Base-by-base conservation (phyloP, 2,113 vertebrate species). In the Lophochroa leadbeateri region DNA sequence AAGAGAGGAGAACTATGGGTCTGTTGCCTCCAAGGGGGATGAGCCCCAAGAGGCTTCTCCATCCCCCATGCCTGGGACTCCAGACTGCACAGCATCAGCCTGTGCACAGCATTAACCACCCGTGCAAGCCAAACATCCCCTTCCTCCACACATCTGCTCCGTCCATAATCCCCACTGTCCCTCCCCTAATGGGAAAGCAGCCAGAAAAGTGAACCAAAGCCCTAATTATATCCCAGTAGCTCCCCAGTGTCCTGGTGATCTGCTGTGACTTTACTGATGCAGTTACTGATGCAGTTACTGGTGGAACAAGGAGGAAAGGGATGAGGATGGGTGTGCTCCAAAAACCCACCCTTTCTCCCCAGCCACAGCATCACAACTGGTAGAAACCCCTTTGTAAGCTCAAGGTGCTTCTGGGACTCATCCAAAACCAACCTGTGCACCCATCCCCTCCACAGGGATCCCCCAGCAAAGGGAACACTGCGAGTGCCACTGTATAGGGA, bases 111-210 rank as follows among this genome's bases (percentile, higher is more conserved):
- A 91, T 78, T 86, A 94, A 88, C 80, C 53, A 70, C 24, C 33
- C 39, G 1, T 25, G 71, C 39, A 86, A 90, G 84, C 28, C 17
- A 70, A 90, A 81, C 6, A 0, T 44, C 94, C 81, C 91, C 91
- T 94, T 95, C 94, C 94, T 92, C 57, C 52, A 68, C 84, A 88
- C 95, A 97, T 92, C 96, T 96, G 96, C 83, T 96, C 82, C 7
- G 1, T 80, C 89, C 92, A 91, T 90, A 96, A 94, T 81, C 91
- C 84, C 61, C 12, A 1, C 23, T 46, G 74, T 47, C 83, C 92
- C 94, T 94, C 90, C 92, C 83, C 77, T 68, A 74, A 63, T 0
- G 65, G 95, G 96, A 92, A 88, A 72, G 80, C 88, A 90, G 92
- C 92, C 90, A 96, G 90, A 44, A 95, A 92, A 97, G 81, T 11